Evolutionary conservation across 2,113 vertebrate genomes (phyloP), one percentile per base, ranked within the genome.

Genomic region (Pygoscelis antarcticus): DNA sequence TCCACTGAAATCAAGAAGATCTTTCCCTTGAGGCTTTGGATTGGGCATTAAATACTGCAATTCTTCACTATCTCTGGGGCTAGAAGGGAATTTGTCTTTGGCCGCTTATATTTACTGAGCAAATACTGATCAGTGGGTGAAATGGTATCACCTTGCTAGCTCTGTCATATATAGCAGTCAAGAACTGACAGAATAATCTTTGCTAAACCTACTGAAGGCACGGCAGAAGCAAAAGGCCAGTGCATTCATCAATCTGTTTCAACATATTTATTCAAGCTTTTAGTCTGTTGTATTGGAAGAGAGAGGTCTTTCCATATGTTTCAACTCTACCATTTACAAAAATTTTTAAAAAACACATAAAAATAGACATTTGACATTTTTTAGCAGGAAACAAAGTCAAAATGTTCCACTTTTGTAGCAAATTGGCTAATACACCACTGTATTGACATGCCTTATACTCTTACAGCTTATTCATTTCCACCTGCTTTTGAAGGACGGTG

Each of bases 171-270:
- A 22, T 34, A 79, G 82, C 52, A 96, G 66, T 66, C 21, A 74
- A 55, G 66, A 77, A 95, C 83, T 86, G 90, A 86, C 74, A 92
- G 83, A 96, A 93, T 47, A 89, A 86, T 94, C 75, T 96, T 91
- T 91, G 79, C 57, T 95, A 87, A 87, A 94, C 55, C 83, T 89
- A 90, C 87, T 75, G 70, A 71, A 95, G 80, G 66, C 83, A 81
- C 15, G 77, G 70, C 19, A 8, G 47, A 85, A 93, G 72, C 55
- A 81, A 87, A 94, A 79, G 54, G 79, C 77, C 82, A 82, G 32
- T 65, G 44, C 66, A 87, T 64, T 79, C 81, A 70, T 77, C 87
- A 91, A 18, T 57, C 74, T 84, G 19, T 54, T 91, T 81, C 54
- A 64, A 7, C 9, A 19, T 16, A 64, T 52, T 62, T 94, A 72